These are phyloP conservation scores for Alsophila aescularia DNA, from an alignment of 2,888 invertebrate genomes.

Conservation along the genomic window DNA sequence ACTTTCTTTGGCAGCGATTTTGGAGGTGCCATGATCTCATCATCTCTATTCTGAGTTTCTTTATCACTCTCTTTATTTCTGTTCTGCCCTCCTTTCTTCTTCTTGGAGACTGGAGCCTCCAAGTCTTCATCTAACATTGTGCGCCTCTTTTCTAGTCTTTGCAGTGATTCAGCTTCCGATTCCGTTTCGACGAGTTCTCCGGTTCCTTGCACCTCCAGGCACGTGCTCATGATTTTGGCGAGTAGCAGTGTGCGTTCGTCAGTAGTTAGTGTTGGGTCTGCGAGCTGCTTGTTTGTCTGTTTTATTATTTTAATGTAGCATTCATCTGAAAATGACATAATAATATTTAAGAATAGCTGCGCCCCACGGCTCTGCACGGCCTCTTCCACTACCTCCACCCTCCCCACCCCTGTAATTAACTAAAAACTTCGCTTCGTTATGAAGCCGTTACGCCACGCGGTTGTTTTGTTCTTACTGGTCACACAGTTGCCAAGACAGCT, in stretches of 20 bases:
- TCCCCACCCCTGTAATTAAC: no score
- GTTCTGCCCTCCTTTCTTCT: not conserved
- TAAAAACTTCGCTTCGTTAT: no score
- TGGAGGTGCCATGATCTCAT: slow-evolving; percentile 70
- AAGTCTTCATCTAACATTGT: slow-evolving; percentile 11
- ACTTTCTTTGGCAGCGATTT: slow-evolving; percentile 63
- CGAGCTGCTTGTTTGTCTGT: slow-evolving; percentile 58
- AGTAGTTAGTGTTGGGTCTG: slow-evolving; percentile 60
- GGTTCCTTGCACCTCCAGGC: slow-evolving; percentile 55
- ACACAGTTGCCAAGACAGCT: no score
- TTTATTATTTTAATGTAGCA: slow-evolving; percentile 61
- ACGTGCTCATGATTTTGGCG: slow-evolving; percentile 65
- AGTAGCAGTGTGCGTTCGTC: slow-evolving; percentile 65
- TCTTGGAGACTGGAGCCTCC: slow-evolving; percentile 16
- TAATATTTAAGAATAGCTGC: no score
- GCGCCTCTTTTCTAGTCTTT: slow-evolving; percentile 18
- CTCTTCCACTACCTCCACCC: no score
- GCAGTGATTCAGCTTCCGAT: slow-evolving; percentile 50
- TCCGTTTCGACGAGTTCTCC: slow-evolving; percentile 47
- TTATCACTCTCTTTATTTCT: slow-evolving; percentile 27
- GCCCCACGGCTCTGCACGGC: no score
- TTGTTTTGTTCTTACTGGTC: no score
- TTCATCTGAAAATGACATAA: slow-evolving; percentile 58
- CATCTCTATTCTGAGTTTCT: slow-evolving; percentile 40
- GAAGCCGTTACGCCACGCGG: no score